Evolutionary conservation across 2,888 invertebrate species (phyloP).

Genomic region (Acronicta alni): DNA sequence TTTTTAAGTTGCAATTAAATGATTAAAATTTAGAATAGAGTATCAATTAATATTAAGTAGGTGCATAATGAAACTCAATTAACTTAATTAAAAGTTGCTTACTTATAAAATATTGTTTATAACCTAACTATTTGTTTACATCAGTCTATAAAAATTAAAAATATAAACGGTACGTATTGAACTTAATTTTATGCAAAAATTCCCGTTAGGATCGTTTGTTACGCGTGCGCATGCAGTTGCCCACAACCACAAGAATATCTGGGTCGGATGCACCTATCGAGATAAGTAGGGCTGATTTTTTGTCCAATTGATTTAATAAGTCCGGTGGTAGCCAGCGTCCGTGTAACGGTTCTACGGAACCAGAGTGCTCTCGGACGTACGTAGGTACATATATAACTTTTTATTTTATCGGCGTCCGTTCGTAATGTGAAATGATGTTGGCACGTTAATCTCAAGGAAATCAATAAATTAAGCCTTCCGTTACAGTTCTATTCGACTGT

Average conservation of each 20-base stretch:
- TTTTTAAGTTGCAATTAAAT: too few relatives aligned
- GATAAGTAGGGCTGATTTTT: slow-evolving; percentile 47
- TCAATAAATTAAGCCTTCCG: slow-evolving; percentile 14
- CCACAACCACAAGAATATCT: slow-evolving; percentile 39
- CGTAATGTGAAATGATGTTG: slow-evolving; percentile 15
- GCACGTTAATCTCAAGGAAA: slow-evolving; percentile 20
- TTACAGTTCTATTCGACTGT: neutral
- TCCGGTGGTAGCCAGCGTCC: slow-evolving; percentile 11
- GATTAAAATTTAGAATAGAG: too few relatives aligned
- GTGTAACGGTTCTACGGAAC: slow-evolving; percentile 29
- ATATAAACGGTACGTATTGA: slow-evolving; percentile 4
- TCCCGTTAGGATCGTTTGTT: slow-evolving; percentile 67
- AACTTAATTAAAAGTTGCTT: too few relatives aligned
- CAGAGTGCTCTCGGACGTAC: slow-evolving; percentile 31
- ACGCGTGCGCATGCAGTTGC: slow-evolving; percentile 57
- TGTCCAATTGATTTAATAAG: slow-evolving; percentile 40
- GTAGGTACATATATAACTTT: slow-evolving; percentile 20
- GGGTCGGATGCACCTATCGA: slow-evolving; percentile 46
- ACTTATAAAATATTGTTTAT: neutral
- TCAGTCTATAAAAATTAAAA: slow-evolving; percentile 26
- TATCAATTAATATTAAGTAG: too few relatives aligned
- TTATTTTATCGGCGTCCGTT: slow-evolving; percentile 34
- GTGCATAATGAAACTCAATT: too few relatives aligned
- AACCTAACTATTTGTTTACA: slow-evolving; percentile 12
- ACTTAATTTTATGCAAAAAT: slow-evolving; percentile 38